Conservation (phyloP, 2,888 invertebrate species). For the Tetramorium bicarinatum region DNA sequence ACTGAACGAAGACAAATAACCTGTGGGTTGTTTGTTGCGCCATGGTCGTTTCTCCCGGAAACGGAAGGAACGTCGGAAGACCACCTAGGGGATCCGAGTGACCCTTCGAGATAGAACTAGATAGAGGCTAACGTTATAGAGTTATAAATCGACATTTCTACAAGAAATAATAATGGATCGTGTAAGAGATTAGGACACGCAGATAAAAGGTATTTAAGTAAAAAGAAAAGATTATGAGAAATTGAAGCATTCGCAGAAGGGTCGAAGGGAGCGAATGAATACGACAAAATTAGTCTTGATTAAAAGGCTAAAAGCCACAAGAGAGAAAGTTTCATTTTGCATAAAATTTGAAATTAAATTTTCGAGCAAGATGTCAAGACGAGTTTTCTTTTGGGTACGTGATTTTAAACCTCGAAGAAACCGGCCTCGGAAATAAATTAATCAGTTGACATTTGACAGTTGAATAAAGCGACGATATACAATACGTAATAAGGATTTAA, state of each 20-base stretch:
- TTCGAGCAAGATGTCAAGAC: neutral
- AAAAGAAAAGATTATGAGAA: neutral
- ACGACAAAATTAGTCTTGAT: neutral
- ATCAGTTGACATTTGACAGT: neutral
- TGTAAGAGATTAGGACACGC: neutral
- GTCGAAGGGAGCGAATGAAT: neutral
- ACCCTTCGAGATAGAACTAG: slow-evolving; percentile 35
- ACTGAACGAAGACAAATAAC: slow-evolving; percentile 56
- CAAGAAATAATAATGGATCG: slow-evolving; percentile 43
- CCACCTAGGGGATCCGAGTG: slow-evolving; percentile 42
- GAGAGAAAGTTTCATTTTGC: neutral
- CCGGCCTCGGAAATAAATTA: too few species aligned
- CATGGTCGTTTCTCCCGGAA: slow-evolving; percentile 47
- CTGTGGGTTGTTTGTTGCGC: slow-evolving; percentile 52
- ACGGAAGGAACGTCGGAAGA: slow-evolving; percentile 45
- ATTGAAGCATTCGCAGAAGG: neutral
- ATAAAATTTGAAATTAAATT: slow-evolving; percentile 6
- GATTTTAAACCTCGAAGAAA: neutral
- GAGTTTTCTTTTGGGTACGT: neutral
- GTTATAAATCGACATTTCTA: slow-evolving; percentile 25
- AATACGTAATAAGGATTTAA: slow-evolving; percentile 14
- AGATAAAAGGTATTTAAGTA: neutral
- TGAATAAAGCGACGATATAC: neutral
- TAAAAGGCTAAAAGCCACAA: neutral
- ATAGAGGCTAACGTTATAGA: slow-evolving; percentile 21